phyloP scores from a whole-genome alignment of 2,888 invertebrate genomes.

The Melanargia galathea region DNA sequence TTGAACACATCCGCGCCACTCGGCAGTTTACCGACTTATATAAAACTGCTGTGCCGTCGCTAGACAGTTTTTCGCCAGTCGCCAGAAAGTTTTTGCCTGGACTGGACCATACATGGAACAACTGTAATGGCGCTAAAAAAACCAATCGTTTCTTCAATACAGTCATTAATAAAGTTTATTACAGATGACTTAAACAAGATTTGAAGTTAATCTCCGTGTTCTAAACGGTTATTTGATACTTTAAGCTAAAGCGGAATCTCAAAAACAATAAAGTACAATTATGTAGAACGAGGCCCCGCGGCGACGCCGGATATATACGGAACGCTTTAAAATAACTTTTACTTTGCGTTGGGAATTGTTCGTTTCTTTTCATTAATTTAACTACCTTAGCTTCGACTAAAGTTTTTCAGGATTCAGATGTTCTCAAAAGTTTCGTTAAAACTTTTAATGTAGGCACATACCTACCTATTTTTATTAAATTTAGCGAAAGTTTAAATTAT shows the following conservation, averaged over 20 bases:
- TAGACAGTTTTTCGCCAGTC: background rate
- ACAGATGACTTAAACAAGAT: background rate
- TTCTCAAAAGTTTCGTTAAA: background rate
- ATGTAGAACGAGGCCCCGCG: background rate
- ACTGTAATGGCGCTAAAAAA: too few relatives aligned
- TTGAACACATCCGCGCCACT: background rate
- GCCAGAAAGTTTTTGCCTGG: too few relatives aligned
- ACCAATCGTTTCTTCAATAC: background rate
- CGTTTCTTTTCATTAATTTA: conserved; percentile 15
- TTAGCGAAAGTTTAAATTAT: background rate
- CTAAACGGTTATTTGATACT: conserved; percentile 10
- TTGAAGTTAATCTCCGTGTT: background rate
- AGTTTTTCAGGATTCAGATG: background rate
- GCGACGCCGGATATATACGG: background rate
- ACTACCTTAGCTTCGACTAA: background rate
- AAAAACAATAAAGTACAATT: conserved; percentile 13
- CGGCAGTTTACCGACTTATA: background rate
- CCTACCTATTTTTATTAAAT: conserved; percentile 1
- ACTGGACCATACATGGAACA: too few relatives aligned
- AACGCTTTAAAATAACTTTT: conserved; percentile 11
- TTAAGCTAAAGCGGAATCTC: conserved; percentile 7
- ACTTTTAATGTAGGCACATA: background rate
- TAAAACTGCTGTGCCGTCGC: conserved; percentile 1
- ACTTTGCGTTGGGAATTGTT: conserved; percentile 4
- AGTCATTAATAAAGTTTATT: background rate